Conservation (phyloP, 1,140 invertebrate genomes). For the Aphelinus atriplicis region DNA sequence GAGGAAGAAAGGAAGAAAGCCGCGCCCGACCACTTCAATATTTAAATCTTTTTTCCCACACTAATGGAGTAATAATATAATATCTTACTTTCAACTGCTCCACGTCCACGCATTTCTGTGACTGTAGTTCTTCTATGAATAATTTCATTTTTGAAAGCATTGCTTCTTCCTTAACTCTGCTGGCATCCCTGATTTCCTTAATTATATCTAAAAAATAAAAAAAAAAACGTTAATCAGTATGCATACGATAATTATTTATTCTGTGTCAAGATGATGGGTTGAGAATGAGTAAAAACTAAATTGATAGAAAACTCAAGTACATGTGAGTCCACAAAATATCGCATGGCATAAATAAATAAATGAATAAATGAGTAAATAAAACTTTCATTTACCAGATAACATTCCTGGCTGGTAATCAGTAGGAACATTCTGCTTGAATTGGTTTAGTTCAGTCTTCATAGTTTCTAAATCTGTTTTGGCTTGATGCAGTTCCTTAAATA, state of each 20-base stretch:
- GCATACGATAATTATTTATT: slow-evolving; percentile 5
- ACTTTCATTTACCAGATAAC: slow-evolving; percentile 63
- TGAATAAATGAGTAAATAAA: not conserved
- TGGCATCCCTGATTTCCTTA: slow-evolving; percentile 79
- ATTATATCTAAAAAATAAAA: slow-evolving; percentile 71
- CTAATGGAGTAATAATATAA: slow-evolving; percentile 4
- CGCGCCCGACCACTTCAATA: not conserved
- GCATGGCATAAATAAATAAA: not conserved
- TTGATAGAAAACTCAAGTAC: not conserved
- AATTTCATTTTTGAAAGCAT: slow-evolving; percentile 70
- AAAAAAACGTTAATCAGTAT: not conserved
- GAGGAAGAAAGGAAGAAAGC: no score
- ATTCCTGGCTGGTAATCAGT: slow-evolving; percentile 78
- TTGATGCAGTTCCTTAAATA: slow-evolving; percentile 67
- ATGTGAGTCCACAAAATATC: not conserved
- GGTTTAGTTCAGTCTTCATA: slow-evolving; percentile 61
- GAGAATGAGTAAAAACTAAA: no score
- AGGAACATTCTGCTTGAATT: slow-evolving; percentile 55
- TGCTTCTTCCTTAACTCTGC: slow-evolving; percentile 76
- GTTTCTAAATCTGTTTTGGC: slow-evolving; percentile 66
- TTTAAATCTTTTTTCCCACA: slow-evolving; percentile 16
- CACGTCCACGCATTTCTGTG: slow-evolving; percentile 51
- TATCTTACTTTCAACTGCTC: slow-evolving; percentile 55
- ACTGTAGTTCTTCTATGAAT: slow-evolving; percentile 69
- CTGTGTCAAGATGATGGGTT: not conserved